Evolutionary conservation across 2,797 vertebrate genomes (phyloP).

Genomic region (Podarcis lilfordi): DNA sequence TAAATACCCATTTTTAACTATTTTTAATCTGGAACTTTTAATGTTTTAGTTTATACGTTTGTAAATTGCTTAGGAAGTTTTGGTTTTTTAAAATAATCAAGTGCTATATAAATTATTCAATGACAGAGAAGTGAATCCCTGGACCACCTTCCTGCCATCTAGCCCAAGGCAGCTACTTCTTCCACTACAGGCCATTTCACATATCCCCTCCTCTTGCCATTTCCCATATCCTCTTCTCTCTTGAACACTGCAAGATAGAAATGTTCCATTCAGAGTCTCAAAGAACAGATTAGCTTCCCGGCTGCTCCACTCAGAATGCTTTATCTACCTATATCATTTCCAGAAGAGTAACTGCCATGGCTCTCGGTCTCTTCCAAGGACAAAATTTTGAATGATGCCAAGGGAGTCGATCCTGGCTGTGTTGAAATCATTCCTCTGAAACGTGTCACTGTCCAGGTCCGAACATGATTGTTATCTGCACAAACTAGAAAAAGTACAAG

Average conservation of each 20-base stretch:
- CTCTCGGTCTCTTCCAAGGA: constrained; percentile 96
- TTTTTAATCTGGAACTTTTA: no score
- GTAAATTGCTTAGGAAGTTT: no score
- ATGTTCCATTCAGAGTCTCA: constrained; percentile 8
- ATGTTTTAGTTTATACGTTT: no score
- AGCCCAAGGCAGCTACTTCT: background rate
- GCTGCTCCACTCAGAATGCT: background rate
- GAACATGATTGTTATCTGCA: constrained; percentile 96
- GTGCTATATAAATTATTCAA: background rate
- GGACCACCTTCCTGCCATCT: background rate
- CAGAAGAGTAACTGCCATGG: constrained; percentile 93
- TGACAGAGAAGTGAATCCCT: background rate
- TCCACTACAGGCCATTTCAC: background rate
- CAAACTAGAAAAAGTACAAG: constrained; percentile 82
- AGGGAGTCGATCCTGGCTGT: constrained; percentile 95
- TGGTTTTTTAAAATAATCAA: background rate
- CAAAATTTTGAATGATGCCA: constrained; percentile 97
- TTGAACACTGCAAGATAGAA: background rate
- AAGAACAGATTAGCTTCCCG: background rate
- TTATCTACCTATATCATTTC: constrained; percentile 93
- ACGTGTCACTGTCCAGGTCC: constrained; percentile 96
- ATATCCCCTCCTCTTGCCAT: background rate
- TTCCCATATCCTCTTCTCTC: background rate
- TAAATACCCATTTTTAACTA: no score
- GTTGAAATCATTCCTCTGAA: constrained; percentile 99